These are phyloP conservation scores for Momotus momota DNA, from an alignment of 2,797 vertebrate genomes.

Conservation along the genomic window DNA sequence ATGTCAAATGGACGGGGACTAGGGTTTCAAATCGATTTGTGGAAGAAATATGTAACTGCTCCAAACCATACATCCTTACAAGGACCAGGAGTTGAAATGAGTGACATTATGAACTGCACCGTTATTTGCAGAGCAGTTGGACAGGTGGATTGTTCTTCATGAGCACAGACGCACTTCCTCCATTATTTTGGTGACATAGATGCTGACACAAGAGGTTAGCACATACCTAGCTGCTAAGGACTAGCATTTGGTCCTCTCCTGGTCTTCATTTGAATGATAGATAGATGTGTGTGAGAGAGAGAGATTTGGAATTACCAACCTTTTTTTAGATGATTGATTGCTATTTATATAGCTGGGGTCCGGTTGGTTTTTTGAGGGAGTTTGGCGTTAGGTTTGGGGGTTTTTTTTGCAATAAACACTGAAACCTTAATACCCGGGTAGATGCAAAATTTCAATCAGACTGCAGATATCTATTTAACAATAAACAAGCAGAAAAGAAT, in stretches of 20 bases:
- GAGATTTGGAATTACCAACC: not conserved
- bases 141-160: not conserved
- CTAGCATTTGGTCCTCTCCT: not conserved
- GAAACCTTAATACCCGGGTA: not conserved
- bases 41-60: not conserved
- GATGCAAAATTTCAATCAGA: not conserved
- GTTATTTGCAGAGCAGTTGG: not conserved
- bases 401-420: not conserved
- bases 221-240: not conserved
- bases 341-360: not conserved
- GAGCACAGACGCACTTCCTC: not conserved
- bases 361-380: not conserved
- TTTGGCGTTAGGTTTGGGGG: no score
- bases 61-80: not conserved
- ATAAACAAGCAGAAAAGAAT: not conserved
- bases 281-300: not conserved
- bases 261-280: not conserved
- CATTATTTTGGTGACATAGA: not conserved
- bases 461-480: not conserved
- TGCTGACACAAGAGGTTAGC: not conserved
- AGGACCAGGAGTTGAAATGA: not conserved
- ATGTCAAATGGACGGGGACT: not conserved
- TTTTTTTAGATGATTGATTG: not conserved
- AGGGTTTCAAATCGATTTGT: not conserved
- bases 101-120: not conserved